Conservation (phyloP, 2,797 vertebrate species). For the Scleropages formosus region DNA sequence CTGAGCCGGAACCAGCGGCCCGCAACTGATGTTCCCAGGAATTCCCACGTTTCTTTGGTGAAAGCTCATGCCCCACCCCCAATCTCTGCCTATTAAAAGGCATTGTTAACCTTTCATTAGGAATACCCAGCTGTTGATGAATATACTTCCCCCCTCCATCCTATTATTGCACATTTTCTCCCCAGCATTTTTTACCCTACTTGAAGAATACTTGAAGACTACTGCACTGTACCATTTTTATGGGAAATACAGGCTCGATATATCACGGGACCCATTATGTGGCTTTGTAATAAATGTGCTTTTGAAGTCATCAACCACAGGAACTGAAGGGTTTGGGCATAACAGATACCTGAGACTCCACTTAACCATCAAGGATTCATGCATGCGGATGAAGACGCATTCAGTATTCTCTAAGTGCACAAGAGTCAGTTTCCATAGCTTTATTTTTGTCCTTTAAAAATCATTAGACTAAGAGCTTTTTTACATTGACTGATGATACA, state of each 20-base stretch:
- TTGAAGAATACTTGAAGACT: conserved; percentile 1
- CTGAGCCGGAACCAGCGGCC: conserved; percentile 51
- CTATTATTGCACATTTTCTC: not conserved
- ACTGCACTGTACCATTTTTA: conserved; percentile 35
- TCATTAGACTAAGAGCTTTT: conserved; percentile 31
- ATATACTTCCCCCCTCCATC: conserved; percentile 20
- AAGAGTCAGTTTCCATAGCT: conserved; percentile 24
- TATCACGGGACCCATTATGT: conserved; percentile 36
- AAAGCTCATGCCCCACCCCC: conserved; percentile 28
- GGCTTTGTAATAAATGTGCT: conserved; percentile 41
- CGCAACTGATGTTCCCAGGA: conserved; percentile 48
- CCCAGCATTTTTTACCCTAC: conserved; percentile 24
- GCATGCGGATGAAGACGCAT: conserved; percentile 5
- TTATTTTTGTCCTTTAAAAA: conserved; percentile 31
- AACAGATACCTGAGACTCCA: conserved; percentile 36
- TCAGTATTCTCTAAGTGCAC: conserved; percentile 23
- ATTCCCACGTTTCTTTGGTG: conserved; percentile 45
- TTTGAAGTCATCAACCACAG: conserved; percentile 40
- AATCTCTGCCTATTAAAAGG: conserved; percentile 41
- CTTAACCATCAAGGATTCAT: conserved; percentile 36
- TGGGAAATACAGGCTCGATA: conserved; percentile 34
- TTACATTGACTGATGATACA: conserved; percentile 28
- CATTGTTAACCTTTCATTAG: conserved; percentile 52
- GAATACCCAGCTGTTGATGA: conserved; percentile 50
- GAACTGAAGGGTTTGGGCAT: conserved; percentile 26